These are phyloP conservation scores for Papilio helenus DNA, from an alignment of 1,140 invertebrate species.

Conservation along the genomic window DNA sequence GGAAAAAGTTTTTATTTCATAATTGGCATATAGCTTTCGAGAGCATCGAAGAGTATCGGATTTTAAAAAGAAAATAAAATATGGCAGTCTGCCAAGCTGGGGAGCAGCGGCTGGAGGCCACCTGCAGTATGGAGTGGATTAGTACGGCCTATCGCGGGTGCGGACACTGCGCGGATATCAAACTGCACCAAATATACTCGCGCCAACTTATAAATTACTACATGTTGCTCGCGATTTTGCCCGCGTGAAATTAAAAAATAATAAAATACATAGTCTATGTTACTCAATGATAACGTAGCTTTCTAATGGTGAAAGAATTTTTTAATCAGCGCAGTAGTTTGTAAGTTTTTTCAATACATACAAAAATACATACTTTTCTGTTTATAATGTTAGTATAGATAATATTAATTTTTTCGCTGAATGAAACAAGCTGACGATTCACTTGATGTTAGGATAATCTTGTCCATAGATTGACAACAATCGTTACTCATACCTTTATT, in stretches of 20 bases:
- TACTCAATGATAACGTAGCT: too few relatives aligned
- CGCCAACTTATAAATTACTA: neutral
- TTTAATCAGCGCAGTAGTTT: too few relatives aligned
- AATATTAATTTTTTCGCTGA: neutral
- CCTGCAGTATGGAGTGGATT: slow-evolving; percentile 37
- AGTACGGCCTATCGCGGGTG: slow-evolving; percentile 3
- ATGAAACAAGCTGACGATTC: neutral
- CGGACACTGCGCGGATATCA: slow-evolving; percentile 12
- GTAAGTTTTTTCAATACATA: too few relatives aligned
- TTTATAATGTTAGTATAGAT: too few relatives aligned
- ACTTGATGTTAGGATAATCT: neutral
- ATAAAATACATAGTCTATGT: too few relatives aligned
- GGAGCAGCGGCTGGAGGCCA: neutral
- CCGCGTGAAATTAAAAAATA: too few relatives aligned
- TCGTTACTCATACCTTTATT: too few relatives aligned
- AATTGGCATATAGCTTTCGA: slow-evolving; percentile 39
- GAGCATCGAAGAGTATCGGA: slow-evolving; percentile 29
- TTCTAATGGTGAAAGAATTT: too few relatives aligned
- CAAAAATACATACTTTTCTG: too few relatives aligned
- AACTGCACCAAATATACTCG: slow-evolving; percentile 21
- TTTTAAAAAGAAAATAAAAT: slow-evolving; percentile 39
- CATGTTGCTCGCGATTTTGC: too few relatives aligned
- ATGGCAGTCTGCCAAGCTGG: slow-evolving; percentile 28
- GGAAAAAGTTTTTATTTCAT: slow-evolving; percentile 18
- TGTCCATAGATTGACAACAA: neutral